Evolutionary conservation across 1,140 invertebrate species (phyloP).

Genomic region (Psilanteris sp.): DNA sequence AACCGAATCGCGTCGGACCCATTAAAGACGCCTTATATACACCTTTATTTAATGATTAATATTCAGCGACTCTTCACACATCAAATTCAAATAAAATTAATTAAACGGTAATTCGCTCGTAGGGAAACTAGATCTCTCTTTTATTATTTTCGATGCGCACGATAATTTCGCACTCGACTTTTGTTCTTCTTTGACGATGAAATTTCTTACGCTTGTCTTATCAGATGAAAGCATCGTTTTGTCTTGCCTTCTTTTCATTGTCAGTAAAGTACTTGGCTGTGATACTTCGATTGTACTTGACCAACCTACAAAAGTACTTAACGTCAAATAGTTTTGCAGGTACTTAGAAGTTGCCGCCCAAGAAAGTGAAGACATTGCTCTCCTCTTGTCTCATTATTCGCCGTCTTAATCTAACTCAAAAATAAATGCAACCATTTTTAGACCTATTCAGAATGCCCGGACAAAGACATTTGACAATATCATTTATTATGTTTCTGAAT

Average conservation of each 20-base stretch:
- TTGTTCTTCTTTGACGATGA: constrained; percentile 18
- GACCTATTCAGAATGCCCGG: constrained; percentile 7
- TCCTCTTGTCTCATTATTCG: constrained; percentile 13
- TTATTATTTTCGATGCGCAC: constrained; percentile 14
- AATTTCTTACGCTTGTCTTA: constrained; percentile 45
- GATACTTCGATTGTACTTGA: constrained; percentile 53
- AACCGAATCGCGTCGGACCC: constrained; percentile 15
- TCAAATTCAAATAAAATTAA: constrained; percentile 17
- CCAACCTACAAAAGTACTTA: constrained; percentile 52
- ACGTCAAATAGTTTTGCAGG: constrained; percentile 43
- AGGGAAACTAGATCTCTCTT: constrained; percentile 6
- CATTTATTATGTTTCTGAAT: no score
- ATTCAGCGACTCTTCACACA: background rate
- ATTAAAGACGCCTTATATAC: constrained; percentile 28
- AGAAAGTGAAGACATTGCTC: constrained; percentile 15
- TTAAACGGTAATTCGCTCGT: background rate
- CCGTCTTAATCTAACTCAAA: constrained; percentile 28
- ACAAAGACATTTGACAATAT: no score
- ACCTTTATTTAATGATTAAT: background rate
- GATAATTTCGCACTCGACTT: constrained; percentile 17
- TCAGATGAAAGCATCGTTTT: constrained; percentile 47
- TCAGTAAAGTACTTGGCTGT: constrained; percentile 21
- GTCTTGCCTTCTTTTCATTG: constrained; percentile 41
- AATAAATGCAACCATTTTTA: constrained; percentile 36
- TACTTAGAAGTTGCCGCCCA: constrained; percentile 16